Percentiles rank a stretch among this genome's conserved stretches.
Evolutionary conservation across 2,797 vertebrate genomes (phyloP).

Genomic region (Psittacula echo): DNA sequence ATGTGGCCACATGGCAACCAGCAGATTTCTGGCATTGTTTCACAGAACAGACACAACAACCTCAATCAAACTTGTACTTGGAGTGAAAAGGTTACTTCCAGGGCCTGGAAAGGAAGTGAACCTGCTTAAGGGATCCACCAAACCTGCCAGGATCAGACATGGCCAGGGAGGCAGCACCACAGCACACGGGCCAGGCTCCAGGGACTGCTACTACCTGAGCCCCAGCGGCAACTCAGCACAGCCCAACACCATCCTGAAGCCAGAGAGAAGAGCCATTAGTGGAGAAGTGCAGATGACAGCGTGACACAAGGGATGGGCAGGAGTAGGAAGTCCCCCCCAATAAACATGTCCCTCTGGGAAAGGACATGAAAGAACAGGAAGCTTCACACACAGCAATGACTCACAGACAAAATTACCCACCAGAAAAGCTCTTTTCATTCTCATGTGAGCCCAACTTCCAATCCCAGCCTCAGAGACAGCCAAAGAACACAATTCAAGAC

Average conservation of each 20-base stretch:
- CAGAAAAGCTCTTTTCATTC: slow-evolving; percentile 9
- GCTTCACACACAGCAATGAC: neutral
- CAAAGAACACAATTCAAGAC: neutral
- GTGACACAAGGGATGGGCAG: neutral
- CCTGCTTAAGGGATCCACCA: neutral
- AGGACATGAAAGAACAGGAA: slow-evolving; percentile 47
- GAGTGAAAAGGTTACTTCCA: neutral
- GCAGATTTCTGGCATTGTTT: neutral
- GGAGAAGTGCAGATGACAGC: neutral
- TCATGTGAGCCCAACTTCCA: neutral
- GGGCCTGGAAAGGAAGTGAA: neutral
- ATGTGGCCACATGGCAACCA: accelerated
- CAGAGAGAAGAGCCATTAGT: neutral
- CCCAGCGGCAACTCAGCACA: neutral
- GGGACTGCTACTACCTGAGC: neutral
- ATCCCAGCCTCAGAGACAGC: neutral
- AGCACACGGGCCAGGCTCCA: neutral
- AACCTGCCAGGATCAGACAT: neutral
- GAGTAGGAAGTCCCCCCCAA: neutral
- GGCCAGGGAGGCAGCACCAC: neutral
- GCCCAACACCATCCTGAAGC: neutral
- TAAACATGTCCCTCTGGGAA: neutral
- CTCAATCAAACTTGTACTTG: accelerated
- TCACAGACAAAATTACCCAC: neutral
- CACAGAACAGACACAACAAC: neutral